phyloP scores from a whole-genome alignment of 1,140 invertebrate species.

The Hylaeus volcanicus region DNA sequence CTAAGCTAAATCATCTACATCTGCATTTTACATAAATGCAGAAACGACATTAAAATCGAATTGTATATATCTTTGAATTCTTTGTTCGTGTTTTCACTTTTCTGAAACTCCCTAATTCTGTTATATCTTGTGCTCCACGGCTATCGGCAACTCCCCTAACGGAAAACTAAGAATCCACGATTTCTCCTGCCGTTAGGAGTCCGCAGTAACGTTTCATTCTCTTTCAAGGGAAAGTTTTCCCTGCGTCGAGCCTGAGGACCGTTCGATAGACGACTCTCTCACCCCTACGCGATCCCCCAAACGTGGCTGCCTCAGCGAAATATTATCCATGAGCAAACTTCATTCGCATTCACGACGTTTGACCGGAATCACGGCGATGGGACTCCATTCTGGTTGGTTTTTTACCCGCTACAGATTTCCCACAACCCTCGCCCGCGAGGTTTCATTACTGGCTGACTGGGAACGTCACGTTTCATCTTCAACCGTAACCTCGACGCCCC shows the following conservation, averaged over 20 bases:
- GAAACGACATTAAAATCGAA: no score
- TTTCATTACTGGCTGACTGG: slow-evolving; percentile 6
- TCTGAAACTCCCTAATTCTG: no score
- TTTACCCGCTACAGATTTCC: not conserved
- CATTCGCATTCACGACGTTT: slow-evolving; percentile 37
- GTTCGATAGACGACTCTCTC: slow-evolving; percentile 17
- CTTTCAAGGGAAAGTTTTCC: not conserved
- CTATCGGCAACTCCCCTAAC: no score
- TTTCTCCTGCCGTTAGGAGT: not conserved
- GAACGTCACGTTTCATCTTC: not conserved
- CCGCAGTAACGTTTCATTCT: not conserved
- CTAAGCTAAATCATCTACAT: no score
- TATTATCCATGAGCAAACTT: slow-evolving; percentile 42
- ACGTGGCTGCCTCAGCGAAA: slow-evolving; percentile 18
- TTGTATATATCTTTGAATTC: no score
- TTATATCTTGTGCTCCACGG: no score
- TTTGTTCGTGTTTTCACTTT: no score
- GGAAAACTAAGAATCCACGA: not conserved
- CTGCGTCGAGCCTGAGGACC: not conserved
- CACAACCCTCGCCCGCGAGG: not conserved
- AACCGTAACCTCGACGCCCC: not conserved
- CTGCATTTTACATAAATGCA: no score
- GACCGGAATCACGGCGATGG: slow-evolving; percentile 22
- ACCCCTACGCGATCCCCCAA: not conserved
- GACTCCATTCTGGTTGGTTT: slow-evolving; percentile 14